phyloP scores from a whole-genome alignment of 2,888 invertebrate genomes.

The Byasa hedistus region DNA sequence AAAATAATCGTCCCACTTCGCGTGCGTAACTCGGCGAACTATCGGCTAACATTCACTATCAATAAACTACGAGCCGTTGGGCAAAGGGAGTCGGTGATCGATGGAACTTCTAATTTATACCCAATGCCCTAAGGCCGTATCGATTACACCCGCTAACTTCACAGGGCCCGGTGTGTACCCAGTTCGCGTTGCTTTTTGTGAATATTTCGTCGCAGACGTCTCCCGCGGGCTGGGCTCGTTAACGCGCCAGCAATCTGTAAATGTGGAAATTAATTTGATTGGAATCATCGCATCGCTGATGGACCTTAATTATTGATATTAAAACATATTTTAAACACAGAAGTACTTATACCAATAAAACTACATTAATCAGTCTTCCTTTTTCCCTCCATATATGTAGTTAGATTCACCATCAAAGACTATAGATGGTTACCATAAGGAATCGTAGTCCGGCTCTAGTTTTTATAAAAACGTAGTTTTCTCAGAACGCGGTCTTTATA shows the following conservation, averaged over 20 bases:
- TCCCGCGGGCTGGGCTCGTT: conserved; percentile 48
- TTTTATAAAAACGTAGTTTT: too few relatives aligned
- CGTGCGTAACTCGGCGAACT: conserved; percentile 54
- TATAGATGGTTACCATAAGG: too few relatives aligned
- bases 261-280: conserved; percentile 30
- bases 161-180: conserved; percentile 45
- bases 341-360: too few relatives aligned
- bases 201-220: conserved; percentile 54
- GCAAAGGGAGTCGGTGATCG: conserved; percentile 77
- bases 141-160: conserved; percentile 72
- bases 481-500: too few relatives aligned
- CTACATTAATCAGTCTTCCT: too few relatives aligned
- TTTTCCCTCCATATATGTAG: too few relatives aligned
- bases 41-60: conserved; percentile 72
- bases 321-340: too few relatives aligned
- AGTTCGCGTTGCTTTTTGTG: conserved; percentile 63
- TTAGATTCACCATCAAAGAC: too few relatives aligned
- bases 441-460: too few relatives aligned
- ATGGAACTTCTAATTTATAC: conserved; percentile 78
- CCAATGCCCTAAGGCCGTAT: conserved; percentile 79
- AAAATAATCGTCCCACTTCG: conserved; percentile 29
- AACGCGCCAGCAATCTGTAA: conserved; percentile 28
- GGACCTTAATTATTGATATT: too few relatives aligned
- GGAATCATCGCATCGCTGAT: conserved; percentile 27
- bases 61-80: conserved; percentile 75